These are phyloP conservation scores for Deroptyus accipitrinus DNA, from an alignment of 2,113 vertebrate species.

Conservation along the genomic window DNA sequence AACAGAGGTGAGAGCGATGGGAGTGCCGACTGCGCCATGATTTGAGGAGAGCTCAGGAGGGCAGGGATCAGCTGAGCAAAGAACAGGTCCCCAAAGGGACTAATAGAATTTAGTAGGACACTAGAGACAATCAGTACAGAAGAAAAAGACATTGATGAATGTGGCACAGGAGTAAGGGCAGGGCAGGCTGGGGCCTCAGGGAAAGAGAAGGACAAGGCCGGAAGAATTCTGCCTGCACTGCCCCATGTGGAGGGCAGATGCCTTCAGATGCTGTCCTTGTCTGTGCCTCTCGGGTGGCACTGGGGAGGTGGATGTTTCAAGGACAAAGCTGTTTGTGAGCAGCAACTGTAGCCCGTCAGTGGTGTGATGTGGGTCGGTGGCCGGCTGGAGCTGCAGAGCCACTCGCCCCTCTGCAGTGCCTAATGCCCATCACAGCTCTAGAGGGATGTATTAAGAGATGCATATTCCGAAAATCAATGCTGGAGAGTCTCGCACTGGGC, in stretches of 20 bases:
- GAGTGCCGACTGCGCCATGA: not conserved
- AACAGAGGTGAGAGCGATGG: rapidly evolving
- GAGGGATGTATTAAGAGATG: not conserved
- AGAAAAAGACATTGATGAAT: not conserved
- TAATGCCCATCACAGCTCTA: not conserved
- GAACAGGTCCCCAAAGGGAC: not conserved
- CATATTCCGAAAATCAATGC: not conserved
- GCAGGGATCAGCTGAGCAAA: not conserved
- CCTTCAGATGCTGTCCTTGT: not conserved
- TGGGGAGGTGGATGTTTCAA: no score
- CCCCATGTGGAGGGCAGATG: not conserved
- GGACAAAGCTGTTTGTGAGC: not conserved
- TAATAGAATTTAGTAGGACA: not conserved
- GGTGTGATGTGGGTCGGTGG: not conserved
- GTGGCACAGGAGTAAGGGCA: not conserved
- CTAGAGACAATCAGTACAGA: not conserved
- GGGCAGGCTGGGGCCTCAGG: not conserved
- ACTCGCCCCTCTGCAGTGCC: not conserved
- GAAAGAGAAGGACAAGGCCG: not conserved
- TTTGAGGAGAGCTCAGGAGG: no score
- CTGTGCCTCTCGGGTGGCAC: not conserved
- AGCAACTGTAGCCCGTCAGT: not conserved
- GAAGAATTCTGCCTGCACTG: not conserved
- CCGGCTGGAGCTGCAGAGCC: not conserved
- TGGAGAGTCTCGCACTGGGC: not conserved